Conservation (phyloP, 2,113 vertebrate species). For the Cephalopterus ornatus region DNA sequence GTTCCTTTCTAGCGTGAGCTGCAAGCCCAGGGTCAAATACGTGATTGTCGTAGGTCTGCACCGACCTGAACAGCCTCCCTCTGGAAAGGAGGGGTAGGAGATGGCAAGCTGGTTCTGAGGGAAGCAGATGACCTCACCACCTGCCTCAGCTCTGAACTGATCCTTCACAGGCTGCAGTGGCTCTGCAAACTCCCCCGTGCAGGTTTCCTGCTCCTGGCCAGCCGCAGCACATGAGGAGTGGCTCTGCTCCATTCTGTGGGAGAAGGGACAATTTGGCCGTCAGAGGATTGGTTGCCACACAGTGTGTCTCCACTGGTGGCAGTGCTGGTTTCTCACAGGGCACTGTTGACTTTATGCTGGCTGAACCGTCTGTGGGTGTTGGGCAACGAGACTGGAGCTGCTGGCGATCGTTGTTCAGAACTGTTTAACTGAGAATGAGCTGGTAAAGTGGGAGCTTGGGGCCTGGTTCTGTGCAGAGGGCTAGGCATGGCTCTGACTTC, state of each 20-base stretch:
- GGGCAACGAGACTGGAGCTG: neutral
- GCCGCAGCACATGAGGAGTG: accelerated
- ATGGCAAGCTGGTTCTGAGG: neutral
- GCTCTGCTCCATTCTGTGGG: neutral
- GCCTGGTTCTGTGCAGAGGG: neutral
- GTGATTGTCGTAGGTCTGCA: neutral
- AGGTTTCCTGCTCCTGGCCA: neutral
- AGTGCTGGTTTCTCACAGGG: neutral
- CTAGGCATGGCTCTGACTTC: neutral
- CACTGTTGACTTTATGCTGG: neutral
- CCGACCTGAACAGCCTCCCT: neutral
- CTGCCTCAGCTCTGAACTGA: neutral
- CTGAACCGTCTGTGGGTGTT: neutral
- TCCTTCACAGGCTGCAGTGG: neutral
- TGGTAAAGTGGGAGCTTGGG: neutral
- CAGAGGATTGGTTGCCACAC: neutral
- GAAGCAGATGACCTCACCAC: neutral
- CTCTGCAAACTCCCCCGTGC: accelerated
- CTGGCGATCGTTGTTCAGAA: neutral
- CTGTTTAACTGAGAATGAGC: neutral
- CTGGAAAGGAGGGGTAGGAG: neutral
- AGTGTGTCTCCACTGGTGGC: neutral
- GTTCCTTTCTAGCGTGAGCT: neutral
- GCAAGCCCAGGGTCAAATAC: neutral
- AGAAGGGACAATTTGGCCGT: neutral